A percentile compares a stretch with the other conserved stretches of the same genome.
Evolutionary conservation across 2,888 invertebrate genomes (phyloP).

Genomic region (Eupeodes luniger): DNA sequence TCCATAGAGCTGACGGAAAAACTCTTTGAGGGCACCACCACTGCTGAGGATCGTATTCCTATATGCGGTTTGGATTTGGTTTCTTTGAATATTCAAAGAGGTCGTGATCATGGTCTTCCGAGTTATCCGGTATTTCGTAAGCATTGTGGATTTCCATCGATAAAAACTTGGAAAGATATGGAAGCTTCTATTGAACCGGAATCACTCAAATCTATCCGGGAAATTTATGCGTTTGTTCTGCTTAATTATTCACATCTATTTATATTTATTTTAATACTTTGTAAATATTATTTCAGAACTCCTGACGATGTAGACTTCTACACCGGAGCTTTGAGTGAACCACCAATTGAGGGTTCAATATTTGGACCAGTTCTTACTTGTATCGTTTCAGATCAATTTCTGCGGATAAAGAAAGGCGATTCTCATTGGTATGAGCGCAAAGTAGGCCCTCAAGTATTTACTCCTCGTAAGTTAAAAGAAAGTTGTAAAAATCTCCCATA

Average conservation of each 20-base stretch:
- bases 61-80: conserved; percentile 93
- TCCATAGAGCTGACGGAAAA: conserved; percentile 83
- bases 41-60: conserved; percentile 79
- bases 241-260: not conserved
- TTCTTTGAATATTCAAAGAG: conserved; percentile 94
- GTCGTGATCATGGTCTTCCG: conserved; percentile 94
- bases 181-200: conserved; percentile 87
- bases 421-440: conserved; percentile 94
- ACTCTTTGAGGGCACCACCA: conserved; percentile 80
- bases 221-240: conserved; percentile 87
- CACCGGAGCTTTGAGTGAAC: conserved; percentile 93
- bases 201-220: conserved; percentile 87
- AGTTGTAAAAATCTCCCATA: not conserved
- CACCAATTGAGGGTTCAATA: conserved; percentile 88
- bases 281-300: conserved; percentile 82
- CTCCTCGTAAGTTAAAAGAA: conserved; percentile 85
- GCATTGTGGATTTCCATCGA: conserved; percentile 89
- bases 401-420: conserved; percentile 91
- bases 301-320: conserved; percentile 95
- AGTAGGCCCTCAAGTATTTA: conserved; percentile 88
- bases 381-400: conserved; percentile 93
- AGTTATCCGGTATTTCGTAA: conserved; percentile 91
- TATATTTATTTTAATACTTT: not conserved
- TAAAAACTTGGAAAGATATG: conserved; percentile 88
- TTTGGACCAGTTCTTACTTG: conserved; percentile 94